These are phyloP conservation scores for Hydrotaea cyrtoneurina DNA, from an alignment of 2,888 invertebrate species.

Conservation along the genomic window DNA sequence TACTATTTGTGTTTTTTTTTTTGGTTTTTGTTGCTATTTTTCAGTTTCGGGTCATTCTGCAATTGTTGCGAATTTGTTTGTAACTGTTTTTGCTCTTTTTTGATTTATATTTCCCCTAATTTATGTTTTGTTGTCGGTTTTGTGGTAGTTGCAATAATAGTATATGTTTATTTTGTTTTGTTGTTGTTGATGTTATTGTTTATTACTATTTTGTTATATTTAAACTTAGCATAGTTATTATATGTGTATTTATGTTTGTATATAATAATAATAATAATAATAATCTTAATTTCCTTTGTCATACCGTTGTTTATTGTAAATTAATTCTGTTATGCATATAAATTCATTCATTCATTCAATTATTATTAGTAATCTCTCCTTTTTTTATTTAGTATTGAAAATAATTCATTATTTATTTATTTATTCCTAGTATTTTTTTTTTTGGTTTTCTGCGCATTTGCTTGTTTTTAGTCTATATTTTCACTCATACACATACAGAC, in stretches of 20 bases:
- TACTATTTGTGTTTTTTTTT: background rate
- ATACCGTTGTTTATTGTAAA: slow-evolving; percentile 13
- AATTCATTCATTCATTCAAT: slow-evolving; percentile 30
- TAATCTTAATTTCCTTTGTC: slow-evolving; percentile 8
- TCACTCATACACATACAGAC: background rate
- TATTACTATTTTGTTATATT: background rate
- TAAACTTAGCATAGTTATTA: slow-evolving; percentile 11
- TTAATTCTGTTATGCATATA: slow-evolving; percentile 28
- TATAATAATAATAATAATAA: background rate
- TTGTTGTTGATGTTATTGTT: slow-evolving; percentile 4
- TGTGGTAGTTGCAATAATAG: background rate
- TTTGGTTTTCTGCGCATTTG: background rate
- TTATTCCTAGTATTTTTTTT: background rate
- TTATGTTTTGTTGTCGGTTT: slow-evolving; percentile 8
- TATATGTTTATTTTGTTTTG: background rate
- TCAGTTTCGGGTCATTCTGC: slow-evolving; percentile 4
- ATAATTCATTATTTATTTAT: background rate
- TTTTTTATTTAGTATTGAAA: slow-evolving; percentile 7
- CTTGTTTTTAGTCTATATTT: background rate
- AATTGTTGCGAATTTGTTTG: slow-evolving; percentile 4
- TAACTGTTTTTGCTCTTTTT: slow-evolving; percentile 1
- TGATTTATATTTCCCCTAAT: background rate
- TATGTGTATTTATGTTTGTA: background rate
- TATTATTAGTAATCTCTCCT: background rate
- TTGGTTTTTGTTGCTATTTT: slow-evolving; percentile 10